These are phyloP conservation scores for Cerastoderma edule DNA, from an alignment of 2,888 invertebrate species.

Conservation along the genomic window DNA sequence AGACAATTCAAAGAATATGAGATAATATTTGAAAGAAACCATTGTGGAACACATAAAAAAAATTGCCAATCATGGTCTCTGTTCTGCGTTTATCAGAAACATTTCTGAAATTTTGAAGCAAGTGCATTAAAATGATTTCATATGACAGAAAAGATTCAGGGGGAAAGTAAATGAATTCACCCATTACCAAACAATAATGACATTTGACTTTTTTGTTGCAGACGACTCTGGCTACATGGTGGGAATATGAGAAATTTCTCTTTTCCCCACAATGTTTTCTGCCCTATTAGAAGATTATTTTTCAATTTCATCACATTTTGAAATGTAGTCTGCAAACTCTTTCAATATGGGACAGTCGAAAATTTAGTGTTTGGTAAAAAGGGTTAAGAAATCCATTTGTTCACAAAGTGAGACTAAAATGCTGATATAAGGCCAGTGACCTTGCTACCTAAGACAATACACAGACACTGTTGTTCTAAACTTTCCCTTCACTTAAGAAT, in stretches of 20 bases:
- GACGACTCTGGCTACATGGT: neutral
- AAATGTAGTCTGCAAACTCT: no score
- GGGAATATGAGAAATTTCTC: neutral
- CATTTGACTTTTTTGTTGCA: neutral
- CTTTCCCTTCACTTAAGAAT: no score
- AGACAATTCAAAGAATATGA: no score
- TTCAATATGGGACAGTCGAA: neutral
- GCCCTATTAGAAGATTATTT: neutral
- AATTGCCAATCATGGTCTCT: no score
- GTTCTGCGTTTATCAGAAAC: no score
- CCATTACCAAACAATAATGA: neutral
- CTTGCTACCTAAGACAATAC: neutral
- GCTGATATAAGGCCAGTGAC: neutral
- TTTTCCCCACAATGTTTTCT: constrained; percentile 1
- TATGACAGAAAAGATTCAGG: no score
- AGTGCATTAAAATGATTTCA: no score
- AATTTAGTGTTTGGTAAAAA: neutral
- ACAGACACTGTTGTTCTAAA: no score
- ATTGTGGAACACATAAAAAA: no score
- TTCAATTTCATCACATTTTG: neutral
- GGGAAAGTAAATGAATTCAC: no score
- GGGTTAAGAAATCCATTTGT: neutral
- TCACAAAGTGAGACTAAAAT: neutral
- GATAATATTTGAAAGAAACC: no score
- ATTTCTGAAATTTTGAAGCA: no score